Evolutionary conservation across 2,888 invertebrate genomes (phyloP).

Genomic region (Chironomus riparius): DNA sequence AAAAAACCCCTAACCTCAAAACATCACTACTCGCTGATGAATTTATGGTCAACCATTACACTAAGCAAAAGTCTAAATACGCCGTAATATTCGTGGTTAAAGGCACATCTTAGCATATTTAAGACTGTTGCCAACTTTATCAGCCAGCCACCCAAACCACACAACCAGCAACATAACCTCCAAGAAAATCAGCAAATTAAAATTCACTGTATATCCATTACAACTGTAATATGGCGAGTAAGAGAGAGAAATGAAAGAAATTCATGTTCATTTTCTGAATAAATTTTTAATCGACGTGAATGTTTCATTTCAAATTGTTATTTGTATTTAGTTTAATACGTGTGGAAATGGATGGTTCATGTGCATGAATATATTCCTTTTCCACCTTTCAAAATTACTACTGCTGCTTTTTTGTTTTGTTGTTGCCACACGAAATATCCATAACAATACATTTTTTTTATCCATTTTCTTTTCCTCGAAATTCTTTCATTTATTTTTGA

Average conservation of each 20-base stretch:
- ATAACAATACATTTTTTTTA: not conserved
- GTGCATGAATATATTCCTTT: not conserved
- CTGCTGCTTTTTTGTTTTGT: not conserved
- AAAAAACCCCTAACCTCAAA: no score
- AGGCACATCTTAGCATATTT: no score
- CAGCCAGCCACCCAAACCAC: no score
- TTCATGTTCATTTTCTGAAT: conserved; percentile 11
- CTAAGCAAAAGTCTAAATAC: no score
- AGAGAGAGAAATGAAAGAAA: not conserved
- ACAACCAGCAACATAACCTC: not conserved
- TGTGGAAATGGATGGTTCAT: not conserved
- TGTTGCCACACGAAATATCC: not conserved
- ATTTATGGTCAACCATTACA: no score
- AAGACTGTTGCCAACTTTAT: no score
- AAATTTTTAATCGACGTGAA: conserved; percentile 16
- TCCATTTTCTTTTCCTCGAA: not conserved
- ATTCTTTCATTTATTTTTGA: no score
- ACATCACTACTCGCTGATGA: no score
- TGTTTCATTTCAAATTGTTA: conserved; percentile 6
- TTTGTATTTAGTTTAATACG: conserved; percentile 4
- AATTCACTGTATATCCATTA: no score
- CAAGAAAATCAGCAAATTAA: not conserved
- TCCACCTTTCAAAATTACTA: not conserved
- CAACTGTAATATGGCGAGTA: no score
- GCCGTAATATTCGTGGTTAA: no score